Percentiles rank a stretch among this genome's conserved stretches.
Conservation (phyloP, 2,113 vertebrate genomes). For the Halcyon malimbica region DNA sequence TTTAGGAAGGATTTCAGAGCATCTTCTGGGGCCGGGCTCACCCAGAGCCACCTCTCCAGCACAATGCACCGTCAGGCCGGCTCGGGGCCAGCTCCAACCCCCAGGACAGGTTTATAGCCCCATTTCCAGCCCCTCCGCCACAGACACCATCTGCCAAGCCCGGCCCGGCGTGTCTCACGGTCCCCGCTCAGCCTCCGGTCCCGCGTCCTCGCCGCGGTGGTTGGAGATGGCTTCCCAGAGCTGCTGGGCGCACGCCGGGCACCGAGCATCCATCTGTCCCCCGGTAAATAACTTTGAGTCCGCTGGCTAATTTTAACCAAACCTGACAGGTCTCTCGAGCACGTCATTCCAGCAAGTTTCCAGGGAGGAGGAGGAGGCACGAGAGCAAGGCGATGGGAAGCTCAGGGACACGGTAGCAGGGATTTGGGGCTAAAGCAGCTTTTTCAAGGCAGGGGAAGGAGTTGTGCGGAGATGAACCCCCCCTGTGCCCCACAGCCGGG, state of each 20-base stretch:
- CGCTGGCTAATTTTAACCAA: slow-evolving; percentile 17
- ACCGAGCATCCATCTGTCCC: slow-evolving; percentile 23
- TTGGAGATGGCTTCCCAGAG: not conserved
- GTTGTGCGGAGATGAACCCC: accelerated
- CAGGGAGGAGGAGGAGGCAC: not conserved
- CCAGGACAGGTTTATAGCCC: not conserved
- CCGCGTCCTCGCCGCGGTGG: accelerated
- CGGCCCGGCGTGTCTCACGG: not conserved
- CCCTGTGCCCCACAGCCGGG: accelerated
- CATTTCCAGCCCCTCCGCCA: not conserved
- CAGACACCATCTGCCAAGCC: slow-evolving; percentile 39
- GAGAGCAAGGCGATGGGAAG: not conserved
- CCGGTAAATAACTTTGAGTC: not conserved
- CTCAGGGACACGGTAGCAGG: not conserved
- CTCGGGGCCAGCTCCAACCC: not conserved
- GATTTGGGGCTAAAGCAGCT: not conserved
- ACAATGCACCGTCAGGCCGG: accelerated
- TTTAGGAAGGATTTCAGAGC: not conserved
- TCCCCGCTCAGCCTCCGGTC: not conserved
- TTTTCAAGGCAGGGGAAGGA: not conserved
- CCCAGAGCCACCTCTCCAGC: not conserved
- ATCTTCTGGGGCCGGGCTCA: not conserved
- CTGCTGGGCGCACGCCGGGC: not conserved
- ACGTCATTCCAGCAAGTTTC: slow-evolving; percentile 12
- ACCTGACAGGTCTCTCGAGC: slow-evolving; percentile 39